Base-by-base conservation (phyloP, 1,140 invertebrate species). In the Pentalonia nigronervosa region DNA sequence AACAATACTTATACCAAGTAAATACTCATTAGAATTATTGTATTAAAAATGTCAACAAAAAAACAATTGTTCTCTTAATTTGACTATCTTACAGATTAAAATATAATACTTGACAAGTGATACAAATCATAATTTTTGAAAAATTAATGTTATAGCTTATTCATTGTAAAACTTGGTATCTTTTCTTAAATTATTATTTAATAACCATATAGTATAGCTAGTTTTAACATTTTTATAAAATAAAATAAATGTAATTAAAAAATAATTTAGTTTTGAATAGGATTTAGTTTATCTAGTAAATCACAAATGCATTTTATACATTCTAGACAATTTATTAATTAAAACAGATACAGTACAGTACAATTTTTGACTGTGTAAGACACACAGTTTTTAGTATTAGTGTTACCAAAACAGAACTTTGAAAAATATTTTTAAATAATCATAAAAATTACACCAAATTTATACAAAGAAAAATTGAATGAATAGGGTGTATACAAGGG, bases 291-390 rank as follows among this genome's bases (percentile, higher is more conserved):
- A 30, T 67, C 25, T 67, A 67, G 14, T 60, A 60, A 90, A 90
- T 90, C 53, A 90, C 36, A 90, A 90, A 90, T 67, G 89, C 89
- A 21, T 36, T 7, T 14, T 67, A n/a, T 90, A 90, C 53, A 90
- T 90, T 90, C 89, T 90, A 90, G 89, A 90, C 89, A 90, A 90
- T 90, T 90, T 90, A 90, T 90, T 90, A 60, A 90, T 67, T 90
- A 90, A 90, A 90, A 90, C 88, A 90, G 89, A 90, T 90, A 90
- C 89, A 90, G 36, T 90, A 90, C 89, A 90, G 89, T 60, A 90
- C 89, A 67, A 48, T 90, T 56, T 25, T 45, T 60, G 14, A 45
- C 53, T 48, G 89, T 60, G 53, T 20, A 45, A 45, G 53, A 90
- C 45, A 90, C 56, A 90, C 89, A 90, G 34, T 25, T 90, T 60